Conservation (phyloP, 2,888 invertebrate species). For the Chaitophorus viminalis region DNA sequence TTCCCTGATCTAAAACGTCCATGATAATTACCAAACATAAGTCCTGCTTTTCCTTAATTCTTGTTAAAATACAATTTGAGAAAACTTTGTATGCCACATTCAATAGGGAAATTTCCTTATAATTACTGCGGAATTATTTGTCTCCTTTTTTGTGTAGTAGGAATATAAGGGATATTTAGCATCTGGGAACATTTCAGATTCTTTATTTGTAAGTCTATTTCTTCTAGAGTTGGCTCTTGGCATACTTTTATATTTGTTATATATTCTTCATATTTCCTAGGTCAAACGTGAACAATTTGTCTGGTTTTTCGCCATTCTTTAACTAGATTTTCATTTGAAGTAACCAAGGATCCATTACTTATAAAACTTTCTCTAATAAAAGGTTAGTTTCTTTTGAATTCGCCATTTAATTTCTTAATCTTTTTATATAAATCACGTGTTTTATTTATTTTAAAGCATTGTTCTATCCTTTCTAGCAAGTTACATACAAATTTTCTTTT, state of each 20-base stretch:
- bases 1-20: background rate
- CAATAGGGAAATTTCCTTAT: conserved; percentile 11
- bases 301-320: conserved; percentile 5
- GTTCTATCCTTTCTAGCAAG: conserved; percentile 12
- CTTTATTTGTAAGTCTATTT: too few species aligned
- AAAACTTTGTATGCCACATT: conserved; percentile 20
- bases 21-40: background rate
- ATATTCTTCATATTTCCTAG: conserved; percentile 26
- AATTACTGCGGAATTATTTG: conserved; percentile 8
- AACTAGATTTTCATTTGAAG: conserved; percentile 20
- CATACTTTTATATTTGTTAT: too few species aligned
- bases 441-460: conserved; percentile 11
- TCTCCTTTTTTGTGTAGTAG: conserved; percentile 22
- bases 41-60: conserved; percentile 20
- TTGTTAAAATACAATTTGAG: conserved; percentile 28
- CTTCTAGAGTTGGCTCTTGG: too few species aligned
- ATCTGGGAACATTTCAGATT: background rate
- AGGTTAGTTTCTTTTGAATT: conserved; percentile 23
- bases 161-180: background rate
- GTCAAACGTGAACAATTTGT: conserved; percentile 12
- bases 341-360: conserved; percentile 22
- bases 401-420: conserved; percentile 15
- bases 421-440: conserved; percentile 18
- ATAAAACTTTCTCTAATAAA: conserved; percentile 27
- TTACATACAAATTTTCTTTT: conserved; percentile 19